These are phyloP conservation scores for Psilopogon haemacephalus DNA, from an alignment of 2,113 vertebrate species.

Conservation along the genomic window DNA sequence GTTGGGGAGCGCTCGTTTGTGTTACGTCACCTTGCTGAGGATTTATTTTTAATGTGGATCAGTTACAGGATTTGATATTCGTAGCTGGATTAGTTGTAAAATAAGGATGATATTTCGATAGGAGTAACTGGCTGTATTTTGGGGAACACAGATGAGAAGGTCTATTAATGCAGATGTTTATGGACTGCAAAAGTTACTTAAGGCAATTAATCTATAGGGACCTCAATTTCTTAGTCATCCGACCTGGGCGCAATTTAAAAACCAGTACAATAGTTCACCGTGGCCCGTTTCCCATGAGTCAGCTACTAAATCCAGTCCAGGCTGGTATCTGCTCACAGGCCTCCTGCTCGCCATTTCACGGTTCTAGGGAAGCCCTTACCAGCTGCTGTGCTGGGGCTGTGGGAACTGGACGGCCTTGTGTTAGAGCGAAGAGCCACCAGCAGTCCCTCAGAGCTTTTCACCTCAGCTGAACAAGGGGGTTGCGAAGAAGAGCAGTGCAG, in stretches of 20 bases:
- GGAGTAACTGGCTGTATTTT: not conserved
- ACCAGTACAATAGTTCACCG: not conserved
- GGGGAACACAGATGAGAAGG: not conserved
- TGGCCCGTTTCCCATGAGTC: constrained; percentile 15
- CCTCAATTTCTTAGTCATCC: constrained; percentile 52
- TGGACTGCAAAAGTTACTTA: not conserved
- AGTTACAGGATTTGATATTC: not conserved
- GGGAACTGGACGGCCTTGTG: fast-evolving
- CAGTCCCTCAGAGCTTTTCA: no score
- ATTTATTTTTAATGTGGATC: constrained; percentile 29
- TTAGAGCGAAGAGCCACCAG: not conserved
- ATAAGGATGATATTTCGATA: not conserved
- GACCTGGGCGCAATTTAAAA: not conserved
- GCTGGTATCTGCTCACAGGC: not conserved
- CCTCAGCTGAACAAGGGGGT: fast-evolving
- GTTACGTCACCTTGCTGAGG: not conserved
- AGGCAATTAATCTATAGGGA: not conserved
- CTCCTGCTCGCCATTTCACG: not conserved
- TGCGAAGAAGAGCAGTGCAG: not conserved
- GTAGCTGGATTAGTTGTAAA: not conserved
- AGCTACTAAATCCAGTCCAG: not conserved
- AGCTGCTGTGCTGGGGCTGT: not conserved
- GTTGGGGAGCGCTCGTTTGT: not conserved
- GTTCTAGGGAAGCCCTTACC: not conserved
- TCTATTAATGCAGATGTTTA: not conserved